Percentiles rank a stretch among this genome's conserved stretches.
These are phyloP conservation scores for Bubalus kerabau DNA, from an alignment of 2,113 vertebrate genomes.

Conservation along the genomic window DNA sequence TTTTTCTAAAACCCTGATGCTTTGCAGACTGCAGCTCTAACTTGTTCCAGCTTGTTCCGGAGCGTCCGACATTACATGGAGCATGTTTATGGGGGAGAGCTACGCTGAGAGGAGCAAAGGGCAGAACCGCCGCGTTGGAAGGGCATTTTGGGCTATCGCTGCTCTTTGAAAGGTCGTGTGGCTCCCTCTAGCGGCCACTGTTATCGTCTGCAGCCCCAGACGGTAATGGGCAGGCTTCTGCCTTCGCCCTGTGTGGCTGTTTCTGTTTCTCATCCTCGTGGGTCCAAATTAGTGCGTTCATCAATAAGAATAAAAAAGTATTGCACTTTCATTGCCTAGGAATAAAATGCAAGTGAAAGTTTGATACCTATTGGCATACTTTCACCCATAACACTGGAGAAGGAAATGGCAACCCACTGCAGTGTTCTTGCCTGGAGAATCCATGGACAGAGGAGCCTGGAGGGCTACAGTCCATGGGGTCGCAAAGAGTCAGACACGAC, in stretches of 20 bases:
- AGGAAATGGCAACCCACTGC: neutral
- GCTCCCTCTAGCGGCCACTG: slow-evolving; percentile 74
- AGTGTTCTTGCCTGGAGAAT: neutral
- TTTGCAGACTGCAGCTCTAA: neutral
- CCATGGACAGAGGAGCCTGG: neutral
- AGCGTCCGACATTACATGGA: rapidly evolving
- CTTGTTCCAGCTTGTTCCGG: neutral
- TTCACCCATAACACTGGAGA: neutral
- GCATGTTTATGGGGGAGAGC: too few species aligned
- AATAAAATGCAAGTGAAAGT: neutral
- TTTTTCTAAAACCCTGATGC: neutral
- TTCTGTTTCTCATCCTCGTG: neutral
- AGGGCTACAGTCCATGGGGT: neutral
- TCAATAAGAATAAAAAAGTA: neutral
- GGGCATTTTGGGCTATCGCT: neutral
- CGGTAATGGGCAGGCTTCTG: neutral
- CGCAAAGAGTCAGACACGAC: neutral
- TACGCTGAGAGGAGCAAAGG: neutral
- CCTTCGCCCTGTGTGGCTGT: neutral
- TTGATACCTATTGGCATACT: neutral
- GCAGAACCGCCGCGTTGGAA: rapidly evolving
- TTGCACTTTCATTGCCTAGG: neutral
- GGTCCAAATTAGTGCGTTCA: neutral
- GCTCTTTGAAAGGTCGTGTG: slow-evolving; percentile 56
- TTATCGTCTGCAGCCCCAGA: neutral